phyloP scores from a whole-genome alignment of 1,140 invertebrate species.

The Chironomus striatipennis region DNA sequence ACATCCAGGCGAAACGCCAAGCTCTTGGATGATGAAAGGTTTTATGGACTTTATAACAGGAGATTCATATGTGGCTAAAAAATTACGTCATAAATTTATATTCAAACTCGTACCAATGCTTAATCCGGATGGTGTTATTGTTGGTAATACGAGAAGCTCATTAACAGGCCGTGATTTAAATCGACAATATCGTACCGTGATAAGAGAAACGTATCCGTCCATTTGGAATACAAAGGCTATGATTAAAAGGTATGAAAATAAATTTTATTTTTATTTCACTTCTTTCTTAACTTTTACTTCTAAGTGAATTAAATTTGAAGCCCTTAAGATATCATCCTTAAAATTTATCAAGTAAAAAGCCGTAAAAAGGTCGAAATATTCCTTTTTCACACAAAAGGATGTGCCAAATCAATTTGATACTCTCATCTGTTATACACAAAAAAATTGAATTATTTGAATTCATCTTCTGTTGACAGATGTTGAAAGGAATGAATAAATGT shows the following conservation, averaged over 20 bases:
- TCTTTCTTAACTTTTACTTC: not conserved
- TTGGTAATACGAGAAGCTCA: constrained; percentile 86
- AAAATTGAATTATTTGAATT: too few relatives aligned
- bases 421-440: too few relatives aligned
- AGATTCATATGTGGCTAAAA: constrained; percentile 58
- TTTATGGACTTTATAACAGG: constrained; percentile 85
- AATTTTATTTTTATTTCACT: too few relatives aligned
- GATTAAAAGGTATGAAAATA: constrained; percentile 61
- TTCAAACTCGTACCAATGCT: constrained; percentile 94
- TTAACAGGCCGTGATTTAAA: constrained; percentile 81
- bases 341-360: too few relatives aligned
- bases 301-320: too few relatives aligned
- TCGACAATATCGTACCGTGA: constrained; percentile 79
- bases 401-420: too few relatives aligned
- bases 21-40: constrained; percentile 96
- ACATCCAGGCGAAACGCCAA: constrained; percentile 91
- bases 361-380: too few relatives aligned
- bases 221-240: constrained; percentile 90
- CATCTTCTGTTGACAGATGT: too few relatives aligned
- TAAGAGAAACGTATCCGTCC: constrained; percentile 81
- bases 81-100: constrained; percentile 85
- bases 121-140: constrained; percentile 89
- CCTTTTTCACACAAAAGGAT: too few relatives aligned
- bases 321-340: too few relatives aligned
- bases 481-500: too few relatives aligned